These are phyloP conservation scores for Coenonympha arcania DNA, from an alignment of 2,888 invertebrate species.

Conservation along the genomic window DNA sequence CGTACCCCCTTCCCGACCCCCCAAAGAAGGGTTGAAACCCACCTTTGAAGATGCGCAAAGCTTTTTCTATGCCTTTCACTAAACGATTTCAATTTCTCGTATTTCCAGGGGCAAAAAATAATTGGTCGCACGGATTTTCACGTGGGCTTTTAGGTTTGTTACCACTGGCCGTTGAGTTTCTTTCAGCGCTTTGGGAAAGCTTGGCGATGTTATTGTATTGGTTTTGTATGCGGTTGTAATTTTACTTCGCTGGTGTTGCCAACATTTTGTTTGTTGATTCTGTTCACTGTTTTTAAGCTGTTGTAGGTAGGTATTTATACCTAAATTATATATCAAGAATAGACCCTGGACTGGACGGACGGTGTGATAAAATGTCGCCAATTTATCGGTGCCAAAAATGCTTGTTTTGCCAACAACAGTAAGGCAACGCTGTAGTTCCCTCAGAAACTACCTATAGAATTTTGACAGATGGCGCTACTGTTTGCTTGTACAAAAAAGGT, in stretches of 20 bases:
- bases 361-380: too few species aligned
- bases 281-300: neutral
- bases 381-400: too few species aligned
- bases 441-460: too few species aligned
- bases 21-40: slow-evolving; percentile 61
- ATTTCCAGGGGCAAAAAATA: slow-evolving; percentile 70
- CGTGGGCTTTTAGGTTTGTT: slow-evolving; percentile 42
- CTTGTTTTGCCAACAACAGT: too few species aligned
- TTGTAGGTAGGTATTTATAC: neutral
- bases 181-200: neutral
- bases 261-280: neutral
- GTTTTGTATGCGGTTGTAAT: neutral
- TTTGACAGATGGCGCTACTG: too few species aligned
- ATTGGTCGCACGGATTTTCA: slow-evolving; percentile 67
- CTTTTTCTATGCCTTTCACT: slow-evolving; percentile 71
- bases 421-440: too few species aligned
- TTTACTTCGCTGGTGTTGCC: neutral
- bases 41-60: slow-evolving; percentile 72
- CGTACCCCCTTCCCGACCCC: slow-evolving; percentile 46
- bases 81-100: slow-evolving; percentile 74
- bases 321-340: too few species aligned
- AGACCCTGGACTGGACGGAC: too few species aligned
- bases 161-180: slow-evolving; percentile 9
- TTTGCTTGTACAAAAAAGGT: too few species aligned
- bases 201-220: neutral